Conservation (phyloP, 2,888 invertebrate genomes). For the Shargacucullia verbasci region DNA sequence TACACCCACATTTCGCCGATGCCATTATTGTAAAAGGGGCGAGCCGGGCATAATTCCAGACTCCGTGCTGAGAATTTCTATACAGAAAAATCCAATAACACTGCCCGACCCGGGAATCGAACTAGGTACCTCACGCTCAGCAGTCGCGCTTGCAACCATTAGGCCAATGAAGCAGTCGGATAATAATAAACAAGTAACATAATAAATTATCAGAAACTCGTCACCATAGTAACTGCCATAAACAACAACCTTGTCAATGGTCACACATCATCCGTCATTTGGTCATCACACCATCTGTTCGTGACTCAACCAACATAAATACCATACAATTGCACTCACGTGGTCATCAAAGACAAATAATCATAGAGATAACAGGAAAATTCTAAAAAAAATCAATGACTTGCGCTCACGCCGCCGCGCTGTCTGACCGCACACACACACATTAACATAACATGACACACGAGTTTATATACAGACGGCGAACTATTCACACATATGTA, state of each 20-base stretch:
- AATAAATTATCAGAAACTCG: not conserved
- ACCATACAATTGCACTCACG: slow-evolving; percentile 12
- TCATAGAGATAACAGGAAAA: slow-evolving; percentile 34
- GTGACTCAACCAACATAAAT: slow-evolving; percentile 12
- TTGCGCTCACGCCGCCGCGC: slow-evolving; percentile 42
- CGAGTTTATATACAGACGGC: not conserved
- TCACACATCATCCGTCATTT: slow-evolving; percentile 9
- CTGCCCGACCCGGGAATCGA: too few relatives aligned
- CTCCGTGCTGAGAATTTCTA: too few relatives aligned
- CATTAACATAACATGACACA: slow-evolving; percentile 1
- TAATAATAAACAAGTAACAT: too few relatives aligned
- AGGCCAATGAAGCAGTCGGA: too few relatives aligned
- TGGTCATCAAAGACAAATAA: slow-evolving; percentile 8
- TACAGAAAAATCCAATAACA: too few relatives aligned
- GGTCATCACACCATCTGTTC: slow-evolving; percentile 10
- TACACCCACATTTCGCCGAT: too few relatives aligned
- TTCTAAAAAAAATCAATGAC: slow-evolving; percentile 12
- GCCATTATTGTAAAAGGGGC: too few relatives aligned
- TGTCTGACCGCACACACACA: slow-evolving; percentile 36
- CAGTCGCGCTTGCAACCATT: too few relatives aligned
- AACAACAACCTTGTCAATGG: not conserved
- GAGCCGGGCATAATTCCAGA: too few relatives aligned
- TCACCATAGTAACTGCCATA: slow-evolving; percentile 3
- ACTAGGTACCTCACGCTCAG: too few relatives aligned
- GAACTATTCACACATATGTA: slow-evolving; percentile 9